Conservation (phyloP, 2,888 invertebrate genomes). For the Drosophila leonis region DNA sequence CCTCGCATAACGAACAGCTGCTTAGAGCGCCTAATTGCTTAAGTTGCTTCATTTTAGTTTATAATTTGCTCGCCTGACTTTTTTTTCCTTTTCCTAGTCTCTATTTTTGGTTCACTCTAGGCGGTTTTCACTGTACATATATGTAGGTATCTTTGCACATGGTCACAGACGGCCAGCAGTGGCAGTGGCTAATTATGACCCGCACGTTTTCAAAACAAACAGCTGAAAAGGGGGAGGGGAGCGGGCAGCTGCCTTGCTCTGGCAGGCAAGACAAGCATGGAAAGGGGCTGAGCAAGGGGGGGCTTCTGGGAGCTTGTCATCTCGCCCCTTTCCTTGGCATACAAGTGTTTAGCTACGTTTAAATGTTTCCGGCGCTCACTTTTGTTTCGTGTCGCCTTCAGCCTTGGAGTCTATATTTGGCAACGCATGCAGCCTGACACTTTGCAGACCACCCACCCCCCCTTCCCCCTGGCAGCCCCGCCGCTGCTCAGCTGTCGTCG, state of each 20-base stretch:
- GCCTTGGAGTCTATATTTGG: constrained; percentile 82
- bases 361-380: constrained; percentile 80
- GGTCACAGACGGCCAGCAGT: constrained; percentile 65
- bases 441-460: neutral
- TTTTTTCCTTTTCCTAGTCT: neutral
- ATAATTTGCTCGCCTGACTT: neutral
- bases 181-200: constrained; percentile 84
- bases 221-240: constrained; percentile 25
- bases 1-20: neutral
- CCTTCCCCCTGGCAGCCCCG: neutral
- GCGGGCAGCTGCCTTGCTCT: constrained; percentile 12
- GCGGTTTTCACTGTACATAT: neutral
- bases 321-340: constrained; percentile 29
- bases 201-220: constrained; percentile 83
- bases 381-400: constrained; percentile 75
- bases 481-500: constrained; percentile 43
- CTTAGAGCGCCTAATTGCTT: no score
- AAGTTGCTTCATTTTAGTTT: no score
- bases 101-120: neutral
- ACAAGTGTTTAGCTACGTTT: constrained; percentile 80
- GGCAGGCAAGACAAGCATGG: constrained; percentile 11
- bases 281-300: neutral
- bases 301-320: neutral
- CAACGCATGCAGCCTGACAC: constrained; percentile 75
- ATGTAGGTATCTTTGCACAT: constrained; percentile 33